phyloP scores from a whole-genome alignment of 2,888 invertebrate species.

The Eristalis intricaria region DNA sequence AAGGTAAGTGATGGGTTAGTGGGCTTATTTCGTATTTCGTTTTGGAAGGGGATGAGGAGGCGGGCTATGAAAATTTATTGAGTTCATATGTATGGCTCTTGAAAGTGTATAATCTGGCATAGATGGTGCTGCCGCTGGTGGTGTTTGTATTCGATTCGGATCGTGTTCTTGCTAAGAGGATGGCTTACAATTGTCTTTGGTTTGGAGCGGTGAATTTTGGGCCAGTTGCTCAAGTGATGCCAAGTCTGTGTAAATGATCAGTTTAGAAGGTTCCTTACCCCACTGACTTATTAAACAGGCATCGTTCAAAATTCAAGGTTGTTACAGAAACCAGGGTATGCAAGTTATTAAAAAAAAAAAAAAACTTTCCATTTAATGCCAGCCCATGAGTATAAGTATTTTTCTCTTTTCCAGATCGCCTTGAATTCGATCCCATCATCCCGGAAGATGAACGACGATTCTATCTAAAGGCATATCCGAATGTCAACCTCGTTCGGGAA shows the following conservation, averaged over 20 bases:
- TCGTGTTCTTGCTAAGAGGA: conserved; percentile 10
- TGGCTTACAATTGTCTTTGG: not conserved
- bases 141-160: conserved; percentile 4
- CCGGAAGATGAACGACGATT: conserved; percentile 83
- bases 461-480: conserved; percentile 83
- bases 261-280: not conserved
- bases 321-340: no score
- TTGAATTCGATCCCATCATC: conserved; percentile 83
- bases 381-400: not conserved
- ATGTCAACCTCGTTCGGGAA: conserved; percentile 84
- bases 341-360: no score
- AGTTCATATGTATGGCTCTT: not conserved
- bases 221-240: conserved; percentile 21
- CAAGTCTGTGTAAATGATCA: not conserved
- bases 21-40: not conserved
- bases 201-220: not conserved
- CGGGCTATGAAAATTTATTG: not conserved
- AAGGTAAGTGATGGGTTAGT: conserved; percentile 33
- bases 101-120: not conserved
- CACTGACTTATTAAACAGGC: not conserved
- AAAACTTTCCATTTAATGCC: no score
- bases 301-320: not conserved
- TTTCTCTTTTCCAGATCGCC: conserved; percentile 74
- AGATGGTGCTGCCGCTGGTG: conserved; percentile 16
- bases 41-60: not conserved